A percentile compares a stretch with the other conserved stretches of the same genome.
These are phyloP conservation scores for Unio pictorum DNA, from an alignment of 2,888 invertebrate genomes.

Conservation along the genomic window DNA sequence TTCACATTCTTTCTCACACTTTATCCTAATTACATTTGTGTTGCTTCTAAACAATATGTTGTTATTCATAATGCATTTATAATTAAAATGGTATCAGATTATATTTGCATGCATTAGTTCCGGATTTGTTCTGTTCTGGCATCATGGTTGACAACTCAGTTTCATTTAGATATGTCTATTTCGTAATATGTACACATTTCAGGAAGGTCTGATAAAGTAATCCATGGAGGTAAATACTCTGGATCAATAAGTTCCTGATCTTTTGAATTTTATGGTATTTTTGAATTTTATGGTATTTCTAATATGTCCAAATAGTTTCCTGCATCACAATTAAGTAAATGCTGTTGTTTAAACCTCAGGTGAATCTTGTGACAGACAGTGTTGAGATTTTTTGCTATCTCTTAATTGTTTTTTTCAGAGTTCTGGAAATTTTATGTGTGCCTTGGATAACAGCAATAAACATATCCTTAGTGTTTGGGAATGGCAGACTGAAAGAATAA, in stretches of 20 bases:
- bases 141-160: too few species aligned
- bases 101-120: background rate
- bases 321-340: too few species aligned
- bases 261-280: too few species aligned
- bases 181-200: too few species aligned
- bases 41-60: background rate
- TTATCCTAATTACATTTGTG: background rate
- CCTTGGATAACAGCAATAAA: conserved; percentile 90
- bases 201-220: too few species aligned
- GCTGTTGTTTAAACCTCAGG: too few species aligned
- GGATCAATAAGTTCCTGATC: too few species aligned
- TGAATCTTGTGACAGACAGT: background rate
- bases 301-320: too few species aligned
- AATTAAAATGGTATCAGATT: background rate
- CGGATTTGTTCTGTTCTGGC: too few species aligned
- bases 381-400: background rate
- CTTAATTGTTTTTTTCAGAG: conserved; percentile 77
- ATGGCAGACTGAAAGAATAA: conserved; percentile 90
- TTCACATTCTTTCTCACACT: background rate
- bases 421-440: conserved; percentile 90
- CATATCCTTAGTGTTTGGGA: conserved; percentile 95
- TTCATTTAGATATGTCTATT: too few species aligned
- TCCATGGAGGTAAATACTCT: too few species aligned
- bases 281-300: too few species aligned
- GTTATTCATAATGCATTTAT: background rate